Conservation (phyloP, 2,888 invertebrate species). For the Eilema caniola region DNA sequence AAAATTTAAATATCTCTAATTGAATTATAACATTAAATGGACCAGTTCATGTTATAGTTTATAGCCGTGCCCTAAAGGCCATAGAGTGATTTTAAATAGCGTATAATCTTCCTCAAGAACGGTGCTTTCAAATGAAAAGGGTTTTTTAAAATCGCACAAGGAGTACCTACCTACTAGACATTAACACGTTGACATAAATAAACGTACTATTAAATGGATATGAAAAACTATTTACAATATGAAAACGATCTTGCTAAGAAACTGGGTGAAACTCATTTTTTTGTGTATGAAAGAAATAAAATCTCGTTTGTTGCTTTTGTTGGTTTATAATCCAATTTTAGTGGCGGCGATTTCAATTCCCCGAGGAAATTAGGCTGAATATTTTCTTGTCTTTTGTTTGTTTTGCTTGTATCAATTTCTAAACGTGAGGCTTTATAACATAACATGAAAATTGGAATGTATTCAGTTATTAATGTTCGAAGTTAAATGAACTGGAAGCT, state of each 20-base stretch:
- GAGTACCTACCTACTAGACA: background rate
- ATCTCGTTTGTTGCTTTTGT: background rate
- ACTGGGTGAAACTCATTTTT: constrained; percentile 53
- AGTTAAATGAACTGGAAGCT: constrained; percentile 24
- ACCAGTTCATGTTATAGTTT: background rate
- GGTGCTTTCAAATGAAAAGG: no score
- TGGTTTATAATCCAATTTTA: constrained; percentile 76
- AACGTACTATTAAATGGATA: background rate
- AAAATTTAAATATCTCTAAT: background rate
- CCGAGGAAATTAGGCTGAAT: constrained; percentile 75
- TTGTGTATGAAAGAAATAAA: constrained; percentile 17
- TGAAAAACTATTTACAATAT: constrained; percentile 50
- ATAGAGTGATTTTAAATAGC: background rate
- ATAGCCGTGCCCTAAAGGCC: background rate
- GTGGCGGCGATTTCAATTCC: constrained; percentile 72
- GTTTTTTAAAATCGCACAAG: background rate
- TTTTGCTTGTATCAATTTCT: constrained; percentile 68
- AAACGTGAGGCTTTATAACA: constrained; percentile 44
- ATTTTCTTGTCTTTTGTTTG: constrained; percentile 65
- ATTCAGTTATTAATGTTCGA: constrained; percentile 36
- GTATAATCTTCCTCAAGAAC: background rate
- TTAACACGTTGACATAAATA: background rate
- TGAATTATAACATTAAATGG: background rate
- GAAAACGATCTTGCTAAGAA: constrained; percentile 64
- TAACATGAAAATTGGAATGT: constrained; percentile 22